Base-by-base conservation (phyloP, 1,140 invertebrate genomes). In the Drosophila seguyi region DNA sequence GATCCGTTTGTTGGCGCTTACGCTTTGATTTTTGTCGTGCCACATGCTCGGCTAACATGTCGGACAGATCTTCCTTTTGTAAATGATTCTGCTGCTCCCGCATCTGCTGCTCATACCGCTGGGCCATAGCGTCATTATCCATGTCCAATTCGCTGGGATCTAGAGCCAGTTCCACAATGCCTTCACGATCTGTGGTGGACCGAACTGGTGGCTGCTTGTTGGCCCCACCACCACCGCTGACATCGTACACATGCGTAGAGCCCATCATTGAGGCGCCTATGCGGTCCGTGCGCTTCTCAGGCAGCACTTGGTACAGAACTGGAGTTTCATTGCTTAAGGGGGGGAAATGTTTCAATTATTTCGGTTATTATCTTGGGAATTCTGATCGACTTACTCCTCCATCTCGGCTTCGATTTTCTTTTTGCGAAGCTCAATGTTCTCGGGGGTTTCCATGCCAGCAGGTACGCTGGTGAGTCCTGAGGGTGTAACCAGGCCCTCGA, bases 11-110 rank as follows among this genome's bases (percentile, higher is more conserved):
- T 86, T 98, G 97, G 45, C 97, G 94, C 91, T 99, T 99, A 74
- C 98, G 95, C 93, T 99, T 98, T 91, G 96, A 97, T 94, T 98
- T 98, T 93, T 99, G 98, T 80, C 98, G 95, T 25, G 98, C 98
- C 22, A 98, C 98, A 93, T 99, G 98, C 93, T 99, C 98, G 25
- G 98, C 98, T 68, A 99, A 95, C 98, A 99, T 99, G 92, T 99
- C 99, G 22, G 98, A 99, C 14, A 99, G 95, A 94, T 99, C 99
- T 94, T 99, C 99, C 74, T 98, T 96, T 72, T 96, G 96, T 36
- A 97, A 93, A 91, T 97, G 95, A 78, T 96, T 96, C 88, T 98
- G 97, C 85, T 98, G 96, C 90, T 99, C 98, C 47, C 97, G 94
- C 93, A 99, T 96, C 63, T 99, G 98, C 80, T 99, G 97, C 92